Evolutionary conservation across 2,797 vertebrate species (phyloP).

Genomic region (Carcharodon carcharias): DNA sequence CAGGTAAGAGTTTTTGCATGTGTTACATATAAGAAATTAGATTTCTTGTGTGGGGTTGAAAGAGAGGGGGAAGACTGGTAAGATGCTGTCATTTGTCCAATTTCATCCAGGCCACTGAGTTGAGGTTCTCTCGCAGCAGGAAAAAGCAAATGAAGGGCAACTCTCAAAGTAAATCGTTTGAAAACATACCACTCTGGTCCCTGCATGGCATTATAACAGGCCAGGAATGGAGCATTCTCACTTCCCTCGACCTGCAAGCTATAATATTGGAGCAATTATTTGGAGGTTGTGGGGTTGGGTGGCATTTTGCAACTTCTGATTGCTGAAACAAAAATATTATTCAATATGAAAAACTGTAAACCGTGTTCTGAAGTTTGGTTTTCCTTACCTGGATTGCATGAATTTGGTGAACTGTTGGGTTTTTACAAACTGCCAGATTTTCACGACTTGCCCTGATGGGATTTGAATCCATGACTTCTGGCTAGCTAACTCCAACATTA

Average conservation of each 20-base stretch:
- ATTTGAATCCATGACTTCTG: neutral
- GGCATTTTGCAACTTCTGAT: neutral
- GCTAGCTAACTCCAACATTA: neutral
- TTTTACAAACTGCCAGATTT: neutral
- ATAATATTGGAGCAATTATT: neutral
- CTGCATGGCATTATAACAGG: neutral
- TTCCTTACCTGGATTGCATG: neutral
- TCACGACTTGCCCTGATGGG: neutral
- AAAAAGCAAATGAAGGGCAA: neutral
- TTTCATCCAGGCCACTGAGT: neutral
- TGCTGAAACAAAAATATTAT: neutral
- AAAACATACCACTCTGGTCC: constrained; percentile 30
- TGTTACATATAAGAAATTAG: no score
- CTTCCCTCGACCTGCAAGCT: neutral
- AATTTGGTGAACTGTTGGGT: neutral
- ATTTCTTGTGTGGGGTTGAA: neutral
- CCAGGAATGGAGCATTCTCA: neutral
- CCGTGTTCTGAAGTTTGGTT: neutral
- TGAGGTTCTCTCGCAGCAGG: neutral
- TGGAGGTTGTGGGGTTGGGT: neutral
- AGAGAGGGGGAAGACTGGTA: neutral
- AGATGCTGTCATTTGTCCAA: neutral
- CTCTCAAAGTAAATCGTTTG: neutral
- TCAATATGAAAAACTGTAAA: neutral
- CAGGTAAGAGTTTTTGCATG: constrained; percentile 53